phyloP scores from a whole-genome alignment of 2,113 vertebrate genomes.

The Eudorcas thomsonii region DNA sequence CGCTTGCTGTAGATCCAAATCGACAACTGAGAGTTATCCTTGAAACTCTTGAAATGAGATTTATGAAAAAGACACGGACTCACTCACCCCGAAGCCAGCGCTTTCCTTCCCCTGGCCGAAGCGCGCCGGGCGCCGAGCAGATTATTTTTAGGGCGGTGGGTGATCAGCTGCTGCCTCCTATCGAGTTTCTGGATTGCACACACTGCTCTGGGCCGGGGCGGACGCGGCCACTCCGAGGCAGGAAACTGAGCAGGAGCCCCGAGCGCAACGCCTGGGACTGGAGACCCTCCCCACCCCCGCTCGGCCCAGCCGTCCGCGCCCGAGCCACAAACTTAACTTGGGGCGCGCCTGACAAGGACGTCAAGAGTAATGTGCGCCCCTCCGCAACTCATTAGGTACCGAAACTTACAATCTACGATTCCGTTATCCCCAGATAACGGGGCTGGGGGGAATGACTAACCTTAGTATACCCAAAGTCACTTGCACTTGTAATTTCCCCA shows the following conservation, averaged over 20 bases:
- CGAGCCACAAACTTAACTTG: fast-evolving
- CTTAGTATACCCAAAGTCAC: neutral
- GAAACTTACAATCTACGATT: neutral
- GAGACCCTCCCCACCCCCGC: conserved; percentile 61
- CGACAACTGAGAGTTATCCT: conserved; percentile 60
- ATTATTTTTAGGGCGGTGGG: conserved; percentile 94
- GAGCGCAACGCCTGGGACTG: conserved; percentile 61
- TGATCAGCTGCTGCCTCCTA: conserved; percentile 92
- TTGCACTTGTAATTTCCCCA: neutral
- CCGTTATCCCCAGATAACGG: neutral
- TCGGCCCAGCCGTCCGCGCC: neutral
- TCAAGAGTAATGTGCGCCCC: neutral
- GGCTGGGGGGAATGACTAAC: neutral
- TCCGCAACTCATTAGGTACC: neutral
- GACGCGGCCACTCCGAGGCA: conserved; percentile 58
- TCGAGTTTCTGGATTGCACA: conserved; percentile 85
- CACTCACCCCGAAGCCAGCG: conserved; percentile 70
- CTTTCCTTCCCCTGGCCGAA: conserved; percentile 67
- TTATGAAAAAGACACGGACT: conserved; percentile 15
- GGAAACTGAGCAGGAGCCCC: conserved; percentile 76
- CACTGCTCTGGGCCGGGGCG: conserved; percentile 59
- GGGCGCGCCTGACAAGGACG: neutral
- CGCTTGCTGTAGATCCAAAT: conserved; percentile 58
- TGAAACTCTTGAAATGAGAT: neutral
- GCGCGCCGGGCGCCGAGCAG: conserved; percentile 69